Conservation (phyloP, 2,113 vertebrate species). For the Neogale vison region DNA sequence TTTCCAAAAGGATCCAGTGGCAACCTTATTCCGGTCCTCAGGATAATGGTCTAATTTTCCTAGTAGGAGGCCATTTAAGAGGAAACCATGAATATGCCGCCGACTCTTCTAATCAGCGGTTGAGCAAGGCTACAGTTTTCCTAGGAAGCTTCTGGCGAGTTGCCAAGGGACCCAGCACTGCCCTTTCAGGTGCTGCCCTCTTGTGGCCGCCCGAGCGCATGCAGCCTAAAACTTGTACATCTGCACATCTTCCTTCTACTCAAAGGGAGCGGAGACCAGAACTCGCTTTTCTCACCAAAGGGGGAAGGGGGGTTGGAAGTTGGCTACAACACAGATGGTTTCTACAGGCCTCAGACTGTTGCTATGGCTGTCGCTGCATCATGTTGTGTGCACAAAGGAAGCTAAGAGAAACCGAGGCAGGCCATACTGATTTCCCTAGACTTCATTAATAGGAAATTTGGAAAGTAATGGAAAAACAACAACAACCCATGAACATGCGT, state of each 20-base stretch:
- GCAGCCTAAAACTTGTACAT: background rate
- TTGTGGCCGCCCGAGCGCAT: background rate
- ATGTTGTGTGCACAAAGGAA: background rate
- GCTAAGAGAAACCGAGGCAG: background rate
- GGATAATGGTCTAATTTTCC: background rate
- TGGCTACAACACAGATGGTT: background rate
- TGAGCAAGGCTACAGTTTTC: background rate
- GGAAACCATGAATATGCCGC: background rate
- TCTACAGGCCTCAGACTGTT: background rate
- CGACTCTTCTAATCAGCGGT: background rate
- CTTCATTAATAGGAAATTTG: background rate
- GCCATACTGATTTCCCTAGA: background rate
- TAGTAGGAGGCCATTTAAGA: background rate
- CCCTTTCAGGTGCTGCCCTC: slow-evolving; percentile 57
- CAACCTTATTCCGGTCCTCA: background rate
- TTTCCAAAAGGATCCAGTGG: background rate
- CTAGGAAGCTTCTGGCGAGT: background rate
- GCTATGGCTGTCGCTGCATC: background rate
- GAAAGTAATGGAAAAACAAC: background rate
- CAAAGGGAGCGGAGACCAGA: background rate
- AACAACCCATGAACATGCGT: background rate
- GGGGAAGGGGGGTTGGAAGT: background rate
- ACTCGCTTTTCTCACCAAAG: background rate
- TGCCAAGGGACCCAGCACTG: background rate
- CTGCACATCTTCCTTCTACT: background rate